These are phyloP conservation scores for Choloepus hoffmanni DNA, from an alignment of 2,113 vertebrate genomes.

Conservation along the genomic window DNA sequence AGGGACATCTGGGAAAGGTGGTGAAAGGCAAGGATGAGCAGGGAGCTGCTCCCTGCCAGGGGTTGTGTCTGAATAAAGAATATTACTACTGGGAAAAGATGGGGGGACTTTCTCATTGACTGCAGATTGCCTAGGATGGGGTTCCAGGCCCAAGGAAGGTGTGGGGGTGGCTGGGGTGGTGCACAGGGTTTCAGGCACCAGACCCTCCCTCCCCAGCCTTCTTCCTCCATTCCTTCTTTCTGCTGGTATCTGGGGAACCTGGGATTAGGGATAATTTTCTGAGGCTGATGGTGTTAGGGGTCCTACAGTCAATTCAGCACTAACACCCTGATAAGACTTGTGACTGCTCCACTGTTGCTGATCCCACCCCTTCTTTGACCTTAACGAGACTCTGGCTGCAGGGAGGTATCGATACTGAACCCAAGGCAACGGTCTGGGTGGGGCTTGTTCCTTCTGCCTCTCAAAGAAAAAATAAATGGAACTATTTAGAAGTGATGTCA, in stretches of 20 bases:
- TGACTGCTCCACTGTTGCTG: too few species aligned
- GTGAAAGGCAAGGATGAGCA: neutral
- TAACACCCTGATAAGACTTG: neutral
- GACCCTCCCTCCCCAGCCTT: too few species aligned
- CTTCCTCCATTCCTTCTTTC: neutral
- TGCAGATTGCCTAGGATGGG: neutral
- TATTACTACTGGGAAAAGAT: neutral
- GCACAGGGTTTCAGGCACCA: too few species aligned
- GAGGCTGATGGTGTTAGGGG: neutral
- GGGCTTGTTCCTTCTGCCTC: too few species aligned
- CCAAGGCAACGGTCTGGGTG: too few species aligned
- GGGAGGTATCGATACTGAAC: too few species aligned
- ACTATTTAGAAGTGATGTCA: too few species aligned
- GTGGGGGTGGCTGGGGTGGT: too few species aligned
- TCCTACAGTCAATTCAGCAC: too few species aligned
- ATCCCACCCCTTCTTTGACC: neutral
- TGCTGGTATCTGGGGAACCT: neutral
- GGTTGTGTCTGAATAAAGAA: neutral
- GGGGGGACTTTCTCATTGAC: neutral
- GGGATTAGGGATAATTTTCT: neutral
- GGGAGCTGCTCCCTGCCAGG: neutral
- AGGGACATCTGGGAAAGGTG: neutral
- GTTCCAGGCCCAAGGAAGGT: too few species aligned
- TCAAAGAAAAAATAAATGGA: too few species aligned
- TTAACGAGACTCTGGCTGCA: too few species aligned